phyloP scores from a whole-genome alignment of 2,797 vertebrate species.

The Notolepis coatsorum region DNA sequence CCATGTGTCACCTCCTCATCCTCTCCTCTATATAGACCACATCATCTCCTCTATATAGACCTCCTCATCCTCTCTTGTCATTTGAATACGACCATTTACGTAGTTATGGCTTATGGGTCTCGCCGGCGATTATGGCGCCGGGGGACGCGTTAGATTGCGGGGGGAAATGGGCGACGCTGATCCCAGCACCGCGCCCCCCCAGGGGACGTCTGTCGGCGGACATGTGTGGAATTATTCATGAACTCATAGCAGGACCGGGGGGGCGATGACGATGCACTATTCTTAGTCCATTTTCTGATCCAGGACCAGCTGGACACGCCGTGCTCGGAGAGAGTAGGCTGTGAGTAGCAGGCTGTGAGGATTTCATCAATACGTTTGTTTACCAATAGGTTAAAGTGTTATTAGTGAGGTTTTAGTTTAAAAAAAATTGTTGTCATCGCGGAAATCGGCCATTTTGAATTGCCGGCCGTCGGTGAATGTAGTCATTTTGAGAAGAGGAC shows the following conservation, averaged over 20 bases:
- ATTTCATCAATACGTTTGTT: no score
- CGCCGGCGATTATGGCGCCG: slow-evolving; percentile 24
- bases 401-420: no score
- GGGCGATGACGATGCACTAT: slow-evolving; percentile 10
- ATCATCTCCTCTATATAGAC: no score
- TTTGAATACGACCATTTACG: slow-evolving; percentile 41
- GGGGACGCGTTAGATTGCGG: slow-evolving; percentile 39
- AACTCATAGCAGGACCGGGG: slow-evolving; percentile 26
- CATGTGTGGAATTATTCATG: slow-evolving; percentile 63
- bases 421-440: no score
- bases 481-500: no score
- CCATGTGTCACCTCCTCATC: no score
- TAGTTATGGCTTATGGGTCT: slow-evolving; percentile 24
- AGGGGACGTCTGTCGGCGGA: slow-evolving; percentile 43
- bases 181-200: slow-evolving; percentile 44
- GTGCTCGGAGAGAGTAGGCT: no score
- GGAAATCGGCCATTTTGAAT: no score
- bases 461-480: no score
- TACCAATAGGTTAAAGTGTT: no score
- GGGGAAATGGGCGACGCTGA: slow-evolving; percentile 48
- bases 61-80: no score
- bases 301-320: slow-evolving; percentile 6
- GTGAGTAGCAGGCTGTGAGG: no score
- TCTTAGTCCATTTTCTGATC: slow-evolving; percentile 1
- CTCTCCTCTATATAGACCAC: not conserved